phyloP scores from a whole-genome alignment of 2,113 vertebrate genomes.

The Oceanites oceanicus region DNA sequence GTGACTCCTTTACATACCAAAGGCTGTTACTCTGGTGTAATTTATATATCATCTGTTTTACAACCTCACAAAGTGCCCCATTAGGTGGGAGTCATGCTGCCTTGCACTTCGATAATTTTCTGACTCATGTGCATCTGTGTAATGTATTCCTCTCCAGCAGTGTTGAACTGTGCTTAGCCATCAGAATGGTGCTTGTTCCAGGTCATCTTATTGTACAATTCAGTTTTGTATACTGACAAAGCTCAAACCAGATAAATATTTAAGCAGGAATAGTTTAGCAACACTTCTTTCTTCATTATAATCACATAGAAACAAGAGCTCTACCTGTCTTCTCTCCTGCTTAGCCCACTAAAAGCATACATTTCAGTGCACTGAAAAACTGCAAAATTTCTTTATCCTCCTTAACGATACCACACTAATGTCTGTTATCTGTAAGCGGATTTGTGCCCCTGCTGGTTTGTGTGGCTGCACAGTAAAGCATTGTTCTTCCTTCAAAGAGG shows the following conservation, averaged over 20 bases:
- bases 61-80: not conserved
- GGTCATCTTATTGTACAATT: not conserved
- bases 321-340: not conserved
- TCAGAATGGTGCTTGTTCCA: not conserved
- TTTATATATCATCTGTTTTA: not conserved
- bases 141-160: not conserved
- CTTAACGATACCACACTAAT: not conserved
- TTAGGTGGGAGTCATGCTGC: not conserved
- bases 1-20: not conserved
- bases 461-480: not conserved
- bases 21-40: not conserved
- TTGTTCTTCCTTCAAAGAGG: not conserved
- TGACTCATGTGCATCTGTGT: not conserved
- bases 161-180: not conserved
- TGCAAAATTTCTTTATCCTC: not conserved
- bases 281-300: not conserved
- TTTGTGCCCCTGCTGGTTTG: not conserved
- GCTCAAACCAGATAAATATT: slow-evolving; percentile 4
- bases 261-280: not conserved
- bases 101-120: not conserved
- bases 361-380: not conserved
- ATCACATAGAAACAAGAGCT: not conserved
- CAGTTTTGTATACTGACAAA: not conserved
- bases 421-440: not conserved
- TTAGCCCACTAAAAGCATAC: not conserved